Evolutionary conservation across 2,888 invertebrate species (phyloP).

Genomic region (Rhogogaster chlorosoma): DNA sequence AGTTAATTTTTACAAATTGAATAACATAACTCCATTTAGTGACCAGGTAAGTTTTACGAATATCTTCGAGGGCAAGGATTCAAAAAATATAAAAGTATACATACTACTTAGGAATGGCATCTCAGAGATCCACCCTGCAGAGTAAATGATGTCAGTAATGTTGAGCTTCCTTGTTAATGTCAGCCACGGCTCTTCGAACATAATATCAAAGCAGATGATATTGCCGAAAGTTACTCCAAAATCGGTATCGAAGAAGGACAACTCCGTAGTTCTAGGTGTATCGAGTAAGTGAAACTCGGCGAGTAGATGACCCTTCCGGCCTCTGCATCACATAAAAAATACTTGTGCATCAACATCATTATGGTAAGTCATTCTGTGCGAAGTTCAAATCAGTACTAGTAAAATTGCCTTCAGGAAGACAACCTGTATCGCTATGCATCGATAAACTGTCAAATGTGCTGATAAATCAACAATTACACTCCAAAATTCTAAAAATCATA

Average conservation of each 20-base stretch:
- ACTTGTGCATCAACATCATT: slow-evolving; percentile 60
- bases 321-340: not conserved
- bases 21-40: not conserved
- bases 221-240: slow-evolving; percentile 80
- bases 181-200: slow-evolving; percentile 78
- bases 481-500: not conserved
- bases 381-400: slow-evolving; percentile 50
- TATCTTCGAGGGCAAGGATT: not conserved
- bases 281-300: slow-evolving; percentile 75
- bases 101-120: slow-evolving; percentile 79
- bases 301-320: slow-evolving; percentile 73
- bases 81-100: not conserved
- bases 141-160: slow-evolving; percentile 78
- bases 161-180: slow-evolving; percentile 73
- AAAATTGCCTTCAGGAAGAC: slow-evolving; percentile 61
- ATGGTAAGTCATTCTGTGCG: slow-evolving; percentile 60
- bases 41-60: not conserved
- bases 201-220: slow-evolving; percentile 81
- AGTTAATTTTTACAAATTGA: no score
- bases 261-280: slow-evolving; percentile 67
- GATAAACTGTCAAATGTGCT: not conserved
- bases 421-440: not conserved
- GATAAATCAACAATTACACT: not conserved
- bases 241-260: slow-evolving; percentile 78
- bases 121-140: slow-evolving; percentile 81